Evolutionary conservation across 2,797 vertebrate genomes (phyloP), one percentile per base, ranked within the genome.

Genomic region (Scolopax bukidnonensis): DNA sequence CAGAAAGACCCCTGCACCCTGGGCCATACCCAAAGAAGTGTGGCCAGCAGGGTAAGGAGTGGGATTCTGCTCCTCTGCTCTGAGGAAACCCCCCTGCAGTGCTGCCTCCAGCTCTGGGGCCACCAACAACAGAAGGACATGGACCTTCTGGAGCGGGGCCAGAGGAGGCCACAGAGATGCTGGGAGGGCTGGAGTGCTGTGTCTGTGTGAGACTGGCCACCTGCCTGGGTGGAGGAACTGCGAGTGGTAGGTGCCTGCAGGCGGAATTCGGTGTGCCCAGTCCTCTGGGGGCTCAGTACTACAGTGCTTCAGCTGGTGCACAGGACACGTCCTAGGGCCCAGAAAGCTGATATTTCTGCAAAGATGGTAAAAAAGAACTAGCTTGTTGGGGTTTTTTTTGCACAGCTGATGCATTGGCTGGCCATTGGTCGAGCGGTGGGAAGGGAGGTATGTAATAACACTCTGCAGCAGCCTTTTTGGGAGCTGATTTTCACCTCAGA

Each of bases 231-330:
- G 25, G 24, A 8, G 0, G 65, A 63, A 38, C 79, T 38, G 10
- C 0, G n/a, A 47, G 43, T 23, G 50, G 12, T 8, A 16, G 0
- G 2, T 25, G 14, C 19, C 2, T 27, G 47, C 67, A 40, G 64
- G 60, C 76, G 74, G 36, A 30, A 27, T 8, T 10, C 5, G 30
- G 6, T 41, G 57, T 41, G 65, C 32, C 54, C 78, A 9, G 50
- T 28, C 15, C 40, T 48, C 50, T 30, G 36, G 11, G 54, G 43
- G 48, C 71, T 94, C 59, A 12, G 43, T 5, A 7, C 47, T 70
- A 5, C n/a, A 36, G 16, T 27, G 18, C 70, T 88, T 78, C 23
- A 59, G 45, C 79, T 70, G 47, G 27, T 28, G 73, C 1, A 2
- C 13, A 23, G 69, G 50, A 5, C 9, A 1, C 14, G 53, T 64